Percentiles rank a stretch among this genome's conserved stretches.
These are phyloP conservation scores for Peromyscus eremicus DNA, from an alignment of 2,797 vertebrate genomes.

Conservation along the genomic window DNA sequence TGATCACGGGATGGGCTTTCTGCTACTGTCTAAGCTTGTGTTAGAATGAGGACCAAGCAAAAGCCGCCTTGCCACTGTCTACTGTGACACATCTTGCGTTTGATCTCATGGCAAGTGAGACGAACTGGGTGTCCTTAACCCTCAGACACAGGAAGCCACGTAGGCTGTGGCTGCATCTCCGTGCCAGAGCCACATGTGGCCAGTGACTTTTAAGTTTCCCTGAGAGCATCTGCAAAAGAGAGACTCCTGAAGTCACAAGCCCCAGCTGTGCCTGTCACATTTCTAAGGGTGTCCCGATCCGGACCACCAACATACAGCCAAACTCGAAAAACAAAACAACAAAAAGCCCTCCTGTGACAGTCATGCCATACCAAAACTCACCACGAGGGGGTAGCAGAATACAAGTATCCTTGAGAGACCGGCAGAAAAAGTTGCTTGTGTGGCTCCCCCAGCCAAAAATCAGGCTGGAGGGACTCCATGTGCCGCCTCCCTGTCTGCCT, in stretches of 20 bases:
- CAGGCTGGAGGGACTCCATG: background rate
- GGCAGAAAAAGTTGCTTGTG: rapidly evolving
- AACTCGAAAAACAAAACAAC: background rate
- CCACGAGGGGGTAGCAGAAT: slow-evolving; percentile 87
- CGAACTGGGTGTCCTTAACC: background rate
- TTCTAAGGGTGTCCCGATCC: background rate
- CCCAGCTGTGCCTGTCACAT: background rate
- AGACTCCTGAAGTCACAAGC: background rate
- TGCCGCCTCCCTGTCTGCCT: rapidly evolving
- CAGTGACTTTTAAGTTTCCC: background rate
- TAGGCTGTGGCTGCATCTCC: rapidly evolving
- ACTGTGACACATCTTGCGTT: too few relatives aligned
- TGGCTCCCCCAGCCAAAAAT: rapidly evolving
- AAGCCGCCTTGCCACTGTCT: background rate
- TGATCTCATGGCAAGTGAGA: background rate
- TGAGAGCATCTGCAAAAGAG: background rate
- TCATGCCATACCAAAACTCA: slow-evolving; percentile 54
- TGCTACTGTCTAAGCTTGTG: background rate
- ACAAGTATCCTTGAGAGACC: slow-evolving; percentile 62
- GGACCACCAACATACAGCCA: background rate
- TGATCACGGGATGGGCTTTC: background rate
- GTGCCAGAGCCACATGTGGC: background rate
- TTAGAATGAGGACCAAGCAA: background rate
- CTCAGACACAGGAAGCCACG: background rate
- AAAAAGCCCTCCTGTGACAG: background rate